These are phyloP conservation scores for Tetramorium bicarinatum DNA, from an alignment of 2,888 invertebrate species.

Conservation along the genomic window DNA sequence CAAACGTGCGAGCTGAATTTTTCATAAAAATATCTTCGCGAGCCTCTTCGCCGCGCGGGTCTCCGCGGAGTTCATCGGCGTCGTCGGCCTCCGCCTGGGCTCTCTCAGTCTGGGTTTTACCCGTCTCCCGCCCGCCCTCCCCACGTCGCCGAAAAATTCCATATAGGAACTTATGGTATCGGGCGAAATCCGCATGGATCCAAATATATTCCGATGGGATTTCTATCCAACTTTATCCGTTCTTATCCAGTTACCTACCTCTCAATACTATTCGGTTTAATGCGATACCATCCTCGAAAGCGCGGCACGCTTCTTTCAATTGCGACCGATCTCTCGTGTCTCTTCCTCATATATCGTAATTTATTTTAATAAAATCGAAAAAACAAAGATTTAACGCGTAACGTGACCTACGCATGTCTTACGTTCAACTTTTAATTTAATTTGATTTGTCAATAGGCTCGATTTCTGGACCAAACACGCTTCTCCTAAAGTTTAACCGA, in stretches of 20 bases:
- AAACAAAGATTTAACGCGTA: not conserved
- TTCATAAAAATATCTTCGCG: slow-evolving; percentile 53
- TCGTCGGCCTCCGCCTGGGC: slow-evolving; percentile 38
- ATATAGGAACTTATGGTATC: slow-evolving; percentile 53
- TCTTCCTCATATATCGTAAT: not conserved
- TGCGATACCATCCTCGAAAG: not conserved
- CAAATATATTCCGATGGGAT: slow-evolving; percentile 56
- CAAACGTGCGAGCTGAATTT: slow-evolving; percentile 55
- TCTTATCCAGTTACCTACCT: slow-evolving; percentile 56
- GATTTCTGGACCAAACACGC: not conserved
- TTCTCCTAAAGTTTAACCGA: not conserved
- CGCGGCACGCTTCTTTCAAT: slow-evolving; percentile 23
- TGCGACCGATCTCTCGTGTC: not conserved
- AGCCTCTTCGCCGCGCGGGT: slow-evolving; percentile 31
- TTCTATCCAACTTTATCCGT: slow-evolving; percentile 50
- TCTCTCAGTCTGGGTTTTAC: slow-evolving; percentile 4
- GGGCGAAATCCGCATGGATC: slow-evolving; percentile 49
- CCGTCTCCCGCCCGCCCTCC: not conserved
- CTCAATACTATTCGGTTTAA: slow-evolving; percentile 49
- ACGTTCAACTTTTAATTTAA: slow-evolving; percentile 15
- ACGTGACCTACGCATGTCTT: not conserved
- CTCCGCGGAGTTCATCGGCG: slow-evolving; percentile 48
- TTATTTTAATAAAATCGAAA: not conserved
- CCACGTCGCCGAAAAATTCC: slow-evolving; percentile 54
- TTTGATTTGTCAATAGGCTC: slow-evolving; percentile 24